Evolutionary conservation across 2,888 invertebrate species (phyloP).

Genomic region (Ornithoptera priamus): DNA sequence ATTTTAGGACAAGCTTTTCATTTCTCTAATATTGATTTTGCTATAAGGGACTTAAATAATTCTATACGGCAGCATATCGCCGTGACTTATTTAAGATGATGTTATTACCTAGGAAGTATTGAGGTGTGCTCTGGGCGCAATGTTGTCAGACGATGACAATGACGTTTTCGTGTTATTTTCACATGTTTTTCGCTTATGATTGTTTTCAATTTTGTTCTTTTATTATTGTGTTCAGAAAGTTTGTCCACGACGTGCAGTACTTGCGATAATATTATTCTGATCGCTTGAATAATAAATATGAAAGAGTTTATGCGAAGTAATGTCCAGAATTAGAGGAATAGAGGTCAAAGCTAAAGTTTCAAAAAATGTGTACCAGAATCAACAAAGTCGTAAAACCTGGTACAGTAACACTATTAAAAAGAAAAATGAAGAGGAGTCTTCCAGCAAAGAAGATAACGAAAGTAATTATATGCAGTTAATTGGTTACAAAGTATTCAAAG

Average conservation of each 20-base stretch:
- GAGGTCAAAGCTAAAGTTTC: slow-evolving; percentile 58
- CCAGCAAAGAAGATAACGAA: slow-evolving; percentile 60
- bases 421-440: slow-evolving; percentile 50
- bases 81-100: no score
- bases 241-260: no score
- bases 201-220: slow-evolving; percentile 21
- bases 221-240: neutral
- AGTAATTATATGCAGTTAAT: slow-evolving; percentile 44
- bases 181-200: slow-evolving; percentile 24
- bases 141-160: slow-evolving; percentile 6
- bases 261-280: neutral
- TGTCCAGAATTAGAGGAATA: slow-evolving; percentile 71
- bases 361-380: slow-evolving; percentile 39
- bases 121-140: neutral
- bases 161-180: slow-evolving; percentile 22
- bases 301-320: slow-evolving; percentile 33
- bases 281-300: slow-evolving; percentile 26
- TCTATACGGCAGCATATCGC: no score
- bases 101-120: no score
- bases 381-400: slow-evolving; percentile 52
- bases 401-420: slow-evolving; percentile 52
- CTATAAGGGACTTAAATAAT: no score
- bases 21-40: no score
- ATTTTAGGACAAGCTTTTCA: no score
- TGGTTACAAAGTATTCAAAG: no score